Evolutionary conservation across 2,797 vertebrate species (phyloP).

Genomic region (Chloroceryle amazona): DNA sequence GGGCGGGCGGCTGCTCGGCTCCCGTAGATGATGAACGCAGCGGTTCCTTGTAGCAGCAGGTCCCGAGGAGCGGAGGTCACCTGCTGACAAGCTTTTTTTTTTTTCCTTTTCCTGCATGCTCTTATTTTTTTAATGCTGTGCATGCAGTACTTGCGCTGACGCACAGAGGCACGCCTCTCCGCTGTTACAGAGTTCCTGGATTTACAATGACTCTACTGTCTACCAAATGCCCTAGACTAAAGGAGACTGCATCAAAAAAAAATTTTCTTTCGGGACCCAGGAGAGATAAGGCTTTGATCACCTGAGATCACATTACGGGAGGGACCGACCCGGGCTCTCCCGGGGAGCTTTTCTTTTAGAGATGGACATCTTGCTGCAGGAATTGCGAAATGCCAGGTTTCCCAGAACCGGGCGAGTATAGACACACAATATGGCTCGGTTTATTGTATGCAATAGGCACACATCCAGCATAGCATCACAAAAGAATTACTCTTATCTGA

Average conservation of each 20-base stretch:
- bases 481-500: conserved; percentile 60
- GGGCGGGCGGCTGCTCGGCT: background rate
- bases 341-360: conserved; percentile 5
- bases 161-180: conserved; percentile 70
- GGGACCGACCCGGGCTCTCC: background rate
- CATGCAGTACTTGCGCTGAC: conserved; percentile 73
- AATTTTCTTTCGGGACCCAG: background rate
- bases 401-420: conserved; percentile 61
- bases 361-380: conserved; percentile 47
- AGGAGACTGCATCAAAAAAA: conserved; percentile 62
- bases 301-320: background rate
- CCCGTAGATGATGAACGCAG: conserved; percentile 51
- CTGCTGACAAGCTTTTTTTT: conserved; percentile 65
- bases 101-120: conserved; percentile 59
- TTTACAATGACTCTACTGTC: conserved; percentile 65
- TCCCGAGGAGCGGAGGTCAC: conserved; percentile 74
- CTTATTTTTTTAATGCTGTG: conserved; percentile 68
- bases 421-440: conserved; percentile 68
- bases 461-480: conserved; percentile 65
- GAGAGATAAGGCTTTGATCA: conserved; percentile 51
- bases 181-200: conserved; percentile 58
- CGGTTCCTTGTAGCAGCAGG: conserved; percentile 62
- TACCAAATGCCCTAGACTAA: conserved; percentile 71
- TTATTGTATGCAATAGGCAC: conserved; percentile 51
- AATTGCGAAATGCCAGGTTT: conserved; percentile 55